These are phyloP conservation scores for Drosophila dives DNA, from an alignment of 2,888 invertebrate genomes.

Conservation along the genomic window DNA sequence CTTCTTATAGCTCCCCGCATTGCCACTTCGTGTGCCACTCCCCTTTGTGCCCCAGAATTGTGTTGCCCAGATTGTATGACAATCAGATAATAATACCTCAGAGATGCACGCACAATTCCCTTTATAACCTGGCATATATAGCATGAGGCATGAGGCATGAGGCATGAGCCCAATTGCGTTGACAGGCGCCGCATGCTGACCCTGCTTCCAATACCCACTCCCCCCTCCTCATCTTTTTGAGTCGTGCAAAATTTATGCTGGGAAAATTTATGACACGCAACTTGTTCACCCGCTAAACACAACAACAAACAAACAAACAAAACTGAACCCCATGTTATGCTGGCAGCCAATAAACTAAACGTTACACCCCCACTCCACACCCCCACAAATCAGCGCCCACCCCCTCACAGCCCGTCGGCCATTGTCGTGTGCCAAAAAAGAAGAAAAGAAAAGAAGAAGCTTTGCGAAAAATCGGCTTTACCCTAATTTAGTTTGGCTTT, in stretches of 20 bases:
- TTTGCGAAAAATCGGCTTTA: constrained; percentile 79
- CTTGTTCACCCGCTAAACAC: constrained; percentile 75
- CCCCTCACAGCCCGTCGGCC: constrained; percentile 34
- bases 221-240: background rate
- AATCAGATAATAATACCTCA: constrained; percentile 79
- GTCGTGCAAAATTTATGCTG: constrained; percentile 80
- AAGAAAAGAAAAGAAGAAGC: constrained; percentile 29
- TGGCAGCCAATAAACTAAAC: constrained; percentile 41
- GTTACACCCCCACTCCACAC: constrained; percentile 21
- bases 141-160: background rate
- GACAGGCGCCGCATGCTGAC: constrained; percentile 72
- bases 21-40: background rate
- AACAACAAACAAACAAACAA: constrained; percentile 60
- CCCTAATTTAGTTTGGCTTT: constrained; percentile 82
- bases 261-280: constrained; percentile 82
- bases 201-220: background rate
- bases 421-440: constrained; percentile 48
- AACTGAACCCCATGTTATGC: constrained; percentile 63
- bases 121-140: constrained; percentile 70
- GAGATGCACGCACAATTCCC: constrained; percentile 82
- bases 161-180: constrained; percentile 62
- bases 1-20: constrained; percentile 25
- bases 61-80: constrained; percentile 64
- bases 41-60: constrained; percentile 1
- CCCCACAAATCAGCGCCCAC: background rate